Conservation (phyloP, 1,140 invertebrate genomes). For the Andrena cerasifolii region DNA sequence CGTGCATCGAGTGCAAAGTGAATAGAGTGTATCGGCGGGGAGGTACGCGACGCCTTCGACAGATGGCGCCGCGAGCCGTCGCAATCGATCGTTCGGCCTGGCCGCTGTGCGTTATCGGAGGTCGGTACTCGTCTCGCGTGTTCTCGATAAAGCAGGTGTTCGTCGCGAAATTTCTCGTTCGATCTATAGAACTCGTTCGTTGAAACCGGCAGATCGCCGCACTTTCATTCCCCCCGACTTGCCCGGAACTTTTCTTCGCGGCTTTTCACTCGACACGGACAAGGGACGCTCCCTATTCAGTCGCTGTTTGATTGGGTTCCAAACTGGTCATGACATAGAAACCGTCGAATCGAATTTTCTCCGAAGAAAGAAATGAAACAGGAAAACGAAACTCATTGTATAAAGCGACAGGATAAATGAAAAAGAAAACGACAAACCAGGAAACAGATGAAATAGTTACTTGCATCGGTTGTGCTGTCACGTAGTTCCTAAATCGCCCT, state of each 20-base stretch:
- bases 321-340: conserved; percentile 50
- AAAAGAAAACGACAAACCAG: conserved; percentile 66
- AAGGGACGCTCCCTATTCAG: conserved; percentile 3
- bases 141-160: conserved; percentile 18
- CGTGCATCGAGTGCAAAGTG: conserved; percentile 40
- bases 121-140: background rate
- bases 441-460: conserved; percentile 78
- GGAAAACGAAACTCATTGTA: conserved; percentile 33
- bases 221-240: no score
- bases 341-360: conserved; percentile 58
- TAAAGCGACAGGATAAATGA: conserved; percentile 53
- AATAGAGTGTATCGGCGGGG: conserved; percentile 21
- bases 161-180: background rate
- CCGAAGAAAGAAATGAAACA: no score
- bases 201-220: background rate
- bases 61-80: conserved; percentile 55
- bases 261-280: conserved; percentile 44
- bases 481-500: conserved; percentile 83
- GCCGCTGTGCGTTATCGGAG: conserved; percentile 18
- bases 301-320: conserved; percentile 13
- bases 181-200: background rate
- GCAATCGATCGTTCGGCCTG: conserved; percentile 1
- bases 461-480: conserved; percentile 83
- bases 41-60: background rate
- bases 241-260: background rate